Evolutionary conservation across 2,797 vertebrate species (phyloP).

Genomic region (Danio albolineatus): DNA sequence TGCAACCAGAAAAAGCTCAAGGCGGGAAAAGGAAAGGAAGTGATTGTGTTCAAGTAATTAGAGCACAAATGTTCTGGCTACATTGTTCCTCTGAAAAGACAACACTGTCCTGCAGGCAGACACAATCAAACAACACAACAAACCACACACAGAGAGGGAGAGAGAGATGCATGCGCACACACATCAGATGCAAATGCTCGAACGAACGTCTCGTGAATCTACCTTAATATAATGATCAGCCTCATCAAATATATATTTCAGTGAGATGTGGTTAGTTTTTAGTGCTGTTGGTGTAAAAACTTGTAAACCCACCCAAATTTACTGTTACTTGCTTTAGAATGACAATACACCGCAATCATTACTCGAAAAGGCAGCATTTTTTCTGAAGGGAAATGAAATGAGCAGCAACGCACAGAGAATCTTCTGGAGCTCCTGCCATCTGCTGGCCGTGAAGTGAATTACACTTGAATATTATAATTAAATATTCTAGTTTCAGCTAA

Average conservation of each 20-base stretch:
- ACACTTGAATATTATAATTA: not conserved
- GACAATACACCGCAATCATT: slow-evolving; percentile 16
- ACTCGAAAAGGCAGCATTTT: slow-evolving; percentile 3
- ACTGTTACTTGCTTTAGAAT: not conserved
- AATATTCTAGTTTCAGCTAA: not conserved
- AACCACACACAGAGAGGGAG: not conserved
- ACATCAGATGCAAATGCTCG: slow-evolving; percentile 48
- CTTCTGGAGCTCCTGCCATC: not conserved
- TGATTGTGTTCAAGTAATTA: slow-evolving; percentile 39
- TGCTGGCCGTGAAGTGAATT: not conserved
- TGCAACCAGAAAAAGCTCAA: slow-evolving; percentile 14
- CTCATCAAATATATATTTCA: slow-evolving; percentile 38
- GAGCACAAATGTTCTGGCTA: slow-evolving; percentile 30
- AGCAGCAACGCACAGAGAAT: not conserved
- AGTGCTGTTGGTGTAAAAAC: not conserved
- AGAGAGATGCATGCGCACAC: slow-evolving; percentile 17
- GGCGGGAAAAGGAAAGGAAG: slow-evolving; percentile 25
- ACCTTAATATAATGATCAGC: slow-evolving; percentile 29
- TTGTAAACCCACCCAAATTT: not conserved
- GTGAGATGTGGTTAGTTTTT: slow-evolving; percentile 18
- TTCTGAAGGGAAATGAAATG: not conserved
- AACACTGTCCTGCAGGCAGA: slow-evolving; percentile 17
- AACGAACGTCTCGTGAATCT: slow-evolving; percentile 49
- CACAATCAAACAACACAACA: slow-evolving; percentile 26
- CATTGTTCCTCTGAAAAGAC: slow-evolving; percentile 33